Conservation (phyloP, 2,797 vertebrate species). For the Sylvilagus floridanus region DNA sequence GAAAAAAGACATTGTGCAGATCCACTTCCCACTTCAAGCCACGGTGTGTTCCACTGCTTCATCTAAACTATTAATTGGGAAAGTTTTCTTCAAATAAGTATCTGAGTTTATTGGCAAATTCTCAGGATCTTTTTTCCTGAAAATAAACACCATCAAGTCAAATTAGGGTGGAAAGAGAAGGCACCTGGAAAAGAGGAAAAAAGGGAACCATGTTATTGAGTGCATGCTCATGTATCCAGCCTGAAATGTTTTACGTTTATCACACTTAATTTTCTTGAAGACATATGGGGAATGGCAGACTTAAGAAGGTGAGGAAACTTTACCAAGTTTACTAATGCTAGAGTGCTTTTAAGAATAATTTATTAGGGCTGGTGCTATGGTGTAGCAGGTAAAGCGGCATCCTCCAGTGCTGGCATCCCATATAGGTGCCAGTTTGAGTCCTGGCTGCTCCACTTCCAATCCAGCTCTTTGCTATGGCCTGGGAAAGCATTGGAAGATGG, state of each 20-base stretch:
- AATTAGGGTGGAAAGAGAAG: background rate
- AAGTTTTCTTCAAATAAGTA: background rate
- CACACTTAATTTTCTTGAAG: background rate
- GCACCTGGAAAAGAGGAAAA: background rate
- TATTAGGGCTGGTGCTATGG: no score
- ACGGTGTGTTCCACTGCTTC: background rate
- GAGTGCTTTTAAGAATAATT: no score
- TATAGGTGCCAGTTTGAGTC: no score
- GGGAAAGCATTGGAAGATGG: no score
- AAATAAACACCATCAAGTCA: background rate
- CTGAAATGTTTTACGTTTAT: background rate
- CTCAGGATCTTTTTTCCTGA: background rate
- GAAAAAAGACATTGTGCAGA: background rate
- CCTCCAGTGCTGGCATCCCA: no score
- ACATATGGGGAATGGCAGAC: background rate
- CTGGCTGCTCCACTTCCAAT: no score
- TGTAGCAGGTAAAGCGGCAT: no score
- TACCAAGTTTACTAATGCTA: background rate
- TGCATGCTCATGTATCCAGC: no score
- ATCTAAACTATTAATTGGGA: background rate
- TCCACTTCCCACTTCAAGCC: background rate
- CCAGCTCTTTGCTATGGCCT: no score
- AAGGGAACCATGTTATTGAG: background rate
- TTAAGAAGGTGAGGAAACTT: background rate
- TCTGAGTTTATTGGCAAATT: background rate